Conservation (phyloP, 2,888 invertebrate genomes). For the Eupithecia inturbata region DNA sequence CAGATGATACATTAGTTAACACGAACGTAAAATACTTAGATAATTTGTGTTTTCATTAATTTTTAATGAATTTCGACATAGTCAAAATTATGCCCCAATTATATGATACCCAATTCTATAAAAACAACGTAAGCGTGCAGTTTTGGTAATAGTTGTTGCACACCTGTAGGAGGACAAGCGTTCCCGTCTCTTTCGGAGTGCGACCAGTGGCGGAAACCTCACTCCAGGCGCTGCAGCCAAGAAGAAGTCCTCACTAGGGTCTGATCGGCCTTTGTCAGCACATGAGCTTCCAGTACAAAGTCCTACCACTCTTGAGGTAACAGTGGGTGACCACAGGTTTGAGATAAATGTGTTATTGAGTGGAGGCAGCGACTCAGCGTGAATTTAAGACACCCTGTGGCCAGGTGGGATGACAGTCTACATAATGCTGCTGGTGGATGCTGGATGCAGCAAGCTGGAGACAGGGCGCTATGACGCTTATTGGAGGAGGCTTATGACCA, state of each 20-base stretch:
- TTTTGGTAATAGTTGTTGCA: background rate
- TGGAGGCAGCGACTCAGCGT: too few species aligned
- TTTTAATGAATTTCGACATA: background rate
- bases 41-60: background rate
- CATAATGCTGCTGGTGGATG: too few species aligned
- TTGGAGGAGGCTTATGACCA: too few species aligned
- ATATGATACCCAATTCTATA: background rate
- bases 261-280: slow-evolving; percentile 73
- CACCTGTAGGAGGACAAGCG: slow-evolving; percentile 78
- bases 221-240: slow-evolving; percentile 69
- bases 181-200: slow-evolving; percentile 87
- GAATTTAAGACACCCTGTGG: too few species aligned
- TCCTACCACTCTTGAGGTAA: slow-evolving; percentile 74
- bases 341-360: too few species aligned
- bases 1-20: background rate
- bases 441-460: too few species aligned
- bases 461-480: too few species aligned
- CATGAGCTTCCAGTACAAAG: slow-evolving; percentile 79
- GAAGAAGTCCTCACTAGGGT: slow-evolving; percentile 78
- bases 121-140: background rate
- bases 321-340: too few species aligned
- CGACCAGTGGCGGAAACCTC: slow-evolving; percentile 81
- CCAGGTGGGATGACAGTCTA: too few species aligned
- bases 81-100: too few species aligned
- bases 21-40: background rate